Evolutionary conservation across 2,797 vertebrate genomes (phyloP).

Genomic region (Lindbergichthys nudifrons): DNA sequence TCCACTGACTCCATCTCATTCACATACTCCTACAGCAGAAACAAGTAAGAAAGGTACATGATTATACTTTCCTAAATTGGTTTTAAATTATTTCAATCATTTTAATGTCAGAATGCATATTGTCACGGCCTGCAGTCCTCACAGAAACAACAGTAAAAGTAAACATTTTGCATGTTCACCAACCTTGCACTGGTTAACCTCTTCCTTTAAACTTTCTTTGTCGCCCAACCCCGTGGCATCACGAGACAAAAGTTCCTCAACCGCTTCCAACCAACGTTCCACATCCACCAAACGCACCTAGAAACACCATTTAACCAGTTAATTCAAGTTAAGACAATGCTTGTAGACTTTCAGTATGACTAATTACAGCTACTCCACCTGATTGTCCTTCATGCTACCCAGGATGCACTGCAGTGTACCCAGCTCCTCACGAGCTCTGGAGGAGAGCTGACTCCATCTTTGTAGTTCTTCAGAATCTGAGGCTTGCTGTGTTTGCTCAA

Average conservation of each 20-base stretch:
- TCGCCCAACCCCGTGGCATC: constrained; percentile 82
- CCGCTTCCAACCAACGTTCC: constrained; percentile 89
- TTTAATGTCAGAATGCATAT: not conserved
- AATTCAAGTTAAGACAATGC: not conserved
- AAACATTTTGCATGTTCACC: constrained; percentile 31
- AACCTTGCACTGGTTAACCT: constrained; percentile 92
- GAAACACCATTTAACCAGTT: constrained; percentile 2
- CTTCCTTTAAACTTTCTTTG: constrained; percentile 84
- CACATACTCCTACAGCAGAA: constrained; percentile 84
- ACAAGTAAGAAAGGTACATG: not conserved
- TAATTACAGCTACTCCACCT: constrained; percentile 82
- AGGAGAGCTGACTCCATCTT: constrained; percentile 88
- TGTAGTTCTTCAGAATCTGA: constrained; percentile 79
- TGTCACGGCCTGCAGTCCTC: not conserved
- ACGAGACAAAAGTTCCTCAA: constrained; percentile 88
- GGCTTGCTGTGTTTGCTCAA: constrained; percentile 88
- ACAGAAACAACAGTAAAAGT: not conserved
- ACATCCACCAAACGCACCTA: constrained; percentile 87
- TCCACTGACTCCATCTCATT: constrained; percentile 91
- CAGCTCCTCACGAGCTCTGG: constrained; percentile 85
- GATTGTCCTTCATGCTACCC: constrained; percentile 88
- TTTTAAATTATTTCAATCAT: no score
- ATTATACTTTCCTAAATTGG: no score
- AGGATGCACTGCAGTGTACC: constrained; percentile 86
- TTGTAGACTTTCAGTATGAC: not conserved